Conservation (phyloP, 1,140 invertebrate genomes). For the Apis laboriosa region DNA sequence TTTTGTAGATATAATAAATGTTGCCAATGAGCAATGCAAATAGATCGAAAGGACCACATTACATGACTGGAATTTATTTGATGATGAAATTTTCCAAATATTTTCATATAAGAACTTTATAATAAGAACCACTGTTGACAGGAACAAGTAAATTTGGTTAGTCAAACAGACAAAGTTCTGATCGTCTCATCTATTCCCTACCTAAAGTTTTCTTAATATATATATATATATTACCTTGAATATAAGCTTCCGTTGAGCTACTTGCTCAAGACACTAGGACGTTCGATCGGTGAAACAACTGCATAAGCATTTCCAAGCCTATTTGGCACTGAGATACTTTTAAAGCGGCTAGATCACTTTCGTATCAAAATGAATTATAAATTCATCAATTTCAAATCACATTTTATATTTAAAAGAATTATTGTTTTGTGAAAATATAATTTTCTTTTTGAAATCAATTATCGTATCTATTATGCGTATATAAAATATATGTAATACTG, state of each 20-base stretch:
- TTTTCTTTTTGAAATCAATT: too few relatives aligned
- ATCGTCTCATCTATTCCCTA: neutral
- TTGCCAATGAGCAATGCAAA: too few relatives aligned
- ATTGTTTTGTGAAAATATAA: too few relatives aligned
- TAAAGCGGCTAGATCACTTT: constrained; percentile 23
- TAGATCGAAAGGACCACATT: too few relatives aligned
- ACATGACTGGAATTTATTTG: neutral
- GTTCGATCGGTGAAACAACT: constrained; percentile 28
- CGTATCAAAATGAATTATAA: neutral
- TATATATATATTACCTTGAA: neutral
- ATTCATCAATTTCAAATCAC: too few relatives aligned
- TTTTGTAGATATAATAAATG: too few relatives aligned
- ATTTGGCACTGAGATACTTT: constrained; percentile 10
- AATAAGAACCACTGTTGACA: neutral
- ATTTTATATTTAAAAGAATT: neutral
- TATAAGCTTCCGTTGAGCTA: neutral
- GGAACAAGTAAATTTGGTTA: neutral
- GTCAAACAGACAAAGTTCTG: neutral
- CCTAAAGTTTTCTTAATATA: neutral
- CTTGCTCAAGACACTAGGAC: neutral
- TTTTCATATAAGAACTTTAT: neutral
- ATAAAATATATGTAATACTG: too few relatives aligned
- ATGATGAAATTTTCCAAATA: neutral
- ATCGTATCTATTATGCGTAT: too few relatives aligned
- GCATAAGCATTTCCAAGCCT: constrained; percentile 21